Evolutionary conservation across 2,797 vertebrate species (phyloP).

Genomic region (Myotis pilosus): DNA sequence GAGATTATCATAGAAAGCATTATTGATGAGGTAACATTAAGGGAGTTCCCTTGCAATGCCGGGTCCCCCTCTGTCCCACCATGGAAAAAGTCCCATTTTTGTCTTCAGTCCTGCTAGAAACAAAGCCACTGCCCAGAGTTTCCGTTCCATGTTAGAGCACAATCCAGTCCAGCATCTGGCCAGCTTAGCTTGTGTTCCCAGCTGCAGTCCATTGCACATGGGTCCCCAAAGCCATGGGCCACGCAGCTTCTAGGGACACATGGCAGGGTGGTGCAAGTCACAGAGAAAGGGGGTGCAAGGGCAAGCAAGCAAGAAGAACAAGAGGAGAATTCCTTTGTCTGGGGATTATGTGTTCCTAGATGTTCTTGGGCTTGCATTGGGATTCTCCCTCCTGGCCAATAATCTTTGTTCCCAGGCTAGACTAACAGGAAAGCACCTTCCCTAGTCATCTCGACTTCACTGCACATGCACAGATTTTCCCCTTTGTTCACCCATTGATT

Average conservation of each 20-base stretch:
- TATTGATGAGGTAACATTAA: neutral
- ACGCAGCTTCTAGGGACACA: neutral
- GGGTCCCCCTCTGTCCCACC: neutral
- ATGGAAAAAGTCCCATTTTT: neutral
- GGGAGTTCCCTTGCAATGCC: neutral
- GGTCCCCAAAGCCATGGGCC: neutral
- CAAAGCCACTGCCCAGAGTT: neutral
- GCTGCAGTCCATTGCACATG: neutral
- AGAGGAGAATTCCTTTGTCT: neutral
- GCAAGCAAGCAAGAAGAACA: neutral
- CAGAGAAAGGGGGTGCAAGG: neutral
- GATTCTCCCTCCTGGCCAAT: neutral
- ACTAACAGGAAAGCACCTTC: neutral
- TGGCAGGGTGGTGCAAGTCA: neutral
- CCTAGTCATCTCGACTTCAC: neutral
- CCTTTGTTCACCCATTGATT: neutral
- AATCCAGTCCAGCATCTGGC: neutral
- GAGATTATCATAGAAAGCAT: neutral
- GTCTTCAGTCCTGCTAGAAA: neutral
- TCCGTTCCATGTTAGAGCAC: neutral
- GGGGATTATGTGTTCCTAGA: neutral
- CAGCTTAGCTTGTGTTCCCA: neutral
- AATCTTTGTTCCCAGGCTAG: neutral
- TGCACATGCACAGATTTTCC: neutral
- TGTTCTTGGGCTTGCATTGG: neutral